Conservation (phyloP, 2,113 vertebrate species). For the Hepsetus odoe region DNA sequence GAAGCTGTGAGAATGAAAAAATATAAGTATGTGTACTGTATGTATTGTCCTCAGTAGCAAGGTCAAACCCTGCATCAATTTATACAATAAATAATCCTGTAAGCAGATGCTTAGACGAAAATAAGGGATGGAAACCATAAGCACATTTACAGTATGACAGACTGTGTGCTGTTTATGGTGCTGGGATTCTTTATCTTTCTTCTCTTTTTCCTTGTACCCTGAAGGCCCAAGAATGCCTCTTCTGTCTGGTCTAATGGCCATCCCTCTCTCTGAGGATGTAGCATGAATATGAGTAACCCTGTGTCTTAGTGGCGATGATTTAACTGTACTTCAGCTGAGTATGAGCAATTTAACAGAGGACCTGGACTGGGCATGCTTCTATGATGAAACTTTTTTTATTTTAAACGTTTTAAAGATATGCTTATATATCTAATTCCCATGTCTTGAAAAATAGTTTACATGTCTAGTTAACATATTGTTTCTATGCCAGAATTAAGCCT, state of each 20-base stretch:
- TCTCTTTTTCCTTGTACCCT: neutral
- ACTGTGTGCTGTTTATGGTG: conserved; percentile 3
- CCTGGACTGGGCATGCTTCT: neutral
- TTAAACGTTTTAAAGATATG: too few species aligned
- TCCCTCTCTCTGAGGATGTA: neutral
- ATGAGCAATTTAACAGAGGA: neutral
- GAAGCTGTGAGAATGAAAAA: neutral
- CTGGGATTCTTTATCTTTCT: neutral
- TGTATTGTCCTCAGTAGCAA: neutral
- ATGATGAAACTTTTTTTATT: neutral
- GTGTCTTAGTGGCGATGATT: too few species aligned
- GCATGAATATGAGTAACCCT: too few species aligned
- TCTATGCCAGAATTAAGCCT: too few species aligned
- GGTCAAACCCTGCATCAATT: conserved; percentile 11
- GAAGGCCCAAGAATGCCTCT: conserved; percentile 25
- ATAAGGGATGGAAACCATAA: conserved; percentile 12
- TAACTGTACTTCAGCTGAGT: neutral
- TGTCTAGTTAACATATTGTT: too few species aligned
- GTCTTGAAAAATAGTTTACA: too few species aligned
- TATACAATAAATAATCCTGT: neutral
- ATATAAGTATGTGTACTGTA: neutral
- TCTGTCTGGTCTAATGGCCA: neutral
- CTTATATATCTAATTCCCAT: too few species aligned
- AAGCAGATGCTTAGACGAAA: conserved; percentile 6
- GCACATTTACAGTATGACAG: conserved; percentile 14